Conservation (phyloP, 2,888 invertebrate species). For the Campoplex nolae region DNA sequence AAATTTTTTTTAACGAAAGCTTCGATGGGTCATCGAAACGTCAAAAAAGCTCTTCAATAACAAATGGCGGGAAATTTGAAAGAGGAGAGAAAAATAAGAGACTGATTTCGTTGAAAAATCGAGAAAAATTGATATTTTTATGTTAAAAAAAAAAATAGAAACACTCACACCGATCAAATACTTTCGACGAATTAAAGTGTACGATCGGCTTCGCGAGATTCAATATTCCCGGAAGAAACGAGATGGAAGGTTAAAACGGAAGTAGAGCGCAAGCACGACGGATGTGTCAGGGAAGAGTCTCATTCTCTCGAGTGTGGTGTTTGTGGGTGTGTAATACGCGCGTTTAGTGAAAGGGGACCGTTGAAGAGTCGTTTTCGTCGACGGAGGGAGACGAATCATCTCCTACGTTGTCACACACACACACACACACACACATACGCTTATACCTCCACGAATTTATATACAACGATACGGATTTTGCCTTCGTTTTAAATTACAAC, state of each 20-base stretch:
- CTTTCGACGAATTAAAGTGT: not conserved
- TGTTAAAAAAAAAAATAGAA: not conserved
- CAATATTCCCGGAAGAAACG: conserved; percentile 45
- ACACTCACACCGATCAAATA: not conserved
- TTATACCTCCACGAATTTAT: not conserved
- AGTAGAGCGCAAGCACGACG: conserved; percentile 57
- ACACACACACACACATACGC: not conserved
- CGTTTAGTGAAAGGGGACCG: conserved; percentile 53
- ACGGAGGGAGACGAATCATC: conserved; percentile 54
- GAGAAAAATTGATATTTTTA: not conserved
- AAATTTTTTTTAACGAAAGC: not conserved
- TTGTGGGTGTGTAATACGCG: conserved; percentile 34
- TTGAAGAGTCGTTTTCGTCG: conserved; percentile 47
- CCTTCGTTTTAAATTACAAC: not conserved
- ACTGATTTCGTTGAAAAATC: conserved; percentile 1
- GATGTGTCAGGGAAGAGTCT: conserved; percentile 65
- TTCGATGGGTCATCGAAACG: not conserved
- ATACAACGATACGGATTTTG: not conserved
- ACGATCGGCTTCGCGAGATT: not conserved
- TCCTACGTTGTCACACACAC: conserved; percentile 14
- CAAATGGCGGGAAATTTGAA: conserved; percentile 33
- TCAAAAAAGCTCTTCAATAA: not conserved
- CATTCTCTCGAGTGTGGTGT: conserved; percentile 51
- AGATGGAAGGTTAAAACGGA: conserved; percentile 60
- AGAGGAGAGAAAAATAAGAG: not conserved